phyloP scores from a whole-genome alignment of 2,113 vertebrate genomes.

The Pituophis catenifer region DNA sequence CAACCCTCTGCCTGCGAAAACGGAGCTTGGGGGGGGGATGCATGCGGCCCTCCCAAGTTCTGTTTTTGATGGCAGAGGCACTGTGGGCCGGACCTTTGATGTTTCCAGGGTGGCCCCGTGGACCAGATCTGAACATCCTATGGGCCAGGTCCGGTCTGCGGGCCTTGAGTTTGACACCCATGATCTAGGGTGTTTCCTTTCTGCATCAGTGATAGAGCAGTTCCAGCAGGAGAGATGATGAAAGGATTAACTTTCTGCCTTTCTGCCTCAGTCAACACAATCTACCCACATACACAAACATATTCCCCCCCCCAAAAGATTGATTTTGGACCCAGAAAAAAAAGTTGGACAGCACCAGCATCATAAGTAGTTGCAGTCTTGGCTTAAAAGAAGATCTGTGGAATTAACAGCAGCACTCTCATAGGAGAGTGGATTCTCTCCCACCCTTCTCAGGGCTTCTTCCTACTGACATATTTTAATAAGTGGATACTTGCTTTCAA shows the following conservation, averaged over 20 bases:
- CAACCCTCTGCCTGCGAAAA: too few relatives aligned
- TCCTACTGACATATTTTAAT: neutral
- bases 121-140: too few relatives aligned
- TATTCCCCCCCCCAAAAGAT: neutral
- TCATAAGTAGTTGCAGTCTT: neutral
- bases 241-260: constrained; percentile 2
- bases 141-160: too few relatives aligned
- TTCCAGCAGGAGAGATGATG: constrained; percentile 11
- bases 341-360: neutral
- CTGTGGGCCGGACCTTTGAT: too few relatives aligned
- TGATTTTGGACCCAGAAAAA: neutral
- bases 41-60: too few relatives aligned
- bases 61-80: too few relatives aligned
- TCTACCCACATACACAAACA: neutral
- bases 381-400: neutral
- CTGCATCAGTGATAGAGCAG: neutral
- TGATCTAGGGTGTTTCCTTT: neutral
- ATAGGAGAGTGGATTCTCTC: neutral
- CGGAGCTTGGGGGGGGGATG: too few relatives aligned
- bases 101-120: too few relatives aligned
- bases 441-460: neutral
- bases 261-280: neutral
- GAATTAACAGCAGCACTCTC: neutral
- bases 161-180: too few relatives aligned
- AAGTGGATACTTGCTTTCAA: neutral